Conservation (phyloP, 1,140 invertebrate species). For the Cherax destructor region DNA sequence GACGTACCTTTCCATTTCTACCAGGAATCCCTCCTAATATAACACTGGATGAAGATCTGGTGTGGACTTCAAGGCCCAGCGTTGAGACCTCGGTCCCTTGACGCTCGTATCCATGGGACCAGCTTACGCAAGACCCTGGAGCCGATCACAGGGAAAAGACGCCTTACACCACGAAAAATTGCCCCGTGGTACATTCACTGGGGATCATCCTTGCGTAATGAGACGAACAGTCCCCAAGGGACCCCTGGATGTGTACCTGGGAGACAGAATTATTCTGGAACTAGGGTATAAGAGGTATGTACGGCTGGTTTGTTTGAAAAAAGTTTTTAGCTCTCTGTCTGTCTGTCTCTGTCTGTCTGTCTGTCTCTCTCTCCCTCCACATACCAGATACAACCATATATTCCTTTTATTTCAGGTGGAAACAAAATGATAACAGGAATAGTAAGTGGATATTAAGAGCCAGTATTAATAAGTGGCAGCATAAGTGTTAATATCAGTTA, state of each 20-base stretch:
- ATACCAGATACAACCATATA: no score
- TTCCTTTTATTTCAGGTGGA: no score
- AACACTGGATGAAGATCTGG: neutral
- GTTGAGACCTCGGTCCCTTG: neutral
- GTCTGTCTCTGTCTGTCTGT: no score
- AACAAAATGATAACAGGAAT: no score
- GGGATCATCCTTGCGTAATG: constrained; percentile 13
- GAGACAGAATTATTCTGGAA: neutral
- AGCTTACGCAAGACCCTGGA: neutral
- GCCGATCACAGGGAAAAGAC: neutral
- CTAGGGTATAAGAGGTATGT: neutral
- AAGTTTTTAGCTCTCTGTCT: no score
- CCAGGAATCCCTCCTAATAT: neutral
- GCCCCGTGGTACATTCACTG: neutral
- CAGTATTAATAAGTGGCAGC: no score
- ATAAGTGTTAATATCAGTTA: neutral
- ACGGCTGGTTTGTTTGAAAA: no score
- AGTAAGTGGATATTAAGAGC: no score
- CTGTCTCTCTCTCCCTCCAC: no score
- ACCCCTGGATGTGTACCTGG: neutral
- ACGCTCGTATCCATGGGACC: neutral
- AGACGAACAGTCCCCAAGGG: neutral
- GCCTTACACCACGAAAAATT: neutral
- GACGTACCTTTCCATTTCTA: neutral
- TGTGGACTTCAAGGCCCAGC: no score